Base-by-base conservation (phyloP, 1,140 invertebrate species). In the Drosophila nigromelanica region DNA sequence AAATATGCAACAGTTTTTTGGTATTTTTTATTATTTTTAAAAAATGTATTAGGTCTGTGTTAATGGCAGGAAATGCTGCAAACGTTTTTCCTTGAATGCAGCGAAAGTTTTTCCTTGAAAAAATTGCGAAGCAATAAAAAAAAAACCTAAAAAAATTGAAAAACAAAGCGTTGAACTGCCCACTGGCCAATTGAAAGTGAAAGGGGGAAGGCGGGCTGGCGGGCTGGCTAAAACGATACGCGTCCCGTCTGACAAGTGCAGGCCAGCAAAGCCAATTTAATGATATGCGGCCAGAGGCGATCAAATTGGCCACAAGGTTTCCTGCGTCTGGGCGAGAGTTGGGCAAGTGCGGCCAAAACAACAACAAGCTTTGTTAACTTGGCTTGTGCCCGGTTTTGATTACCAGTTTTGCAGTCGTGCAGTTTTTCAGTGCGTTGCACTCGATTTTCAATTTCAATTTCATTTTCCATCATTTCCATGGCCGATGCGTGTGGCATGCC, bases 51-150 rank as follows among this genome's bases (percentile, higher is more conserved):
- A 61, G 66, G 66, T 68, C 74, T 79, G 80, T 52, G 71, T 73
- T 79, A 79, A 83, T 85, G 62, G 40, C 76, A 85, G 80, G 80
- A 83, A 83, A 61, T 83, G 63, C 66, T 27, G 24, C 39, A 30
- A 60, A 39, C 8, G 14, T 21, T 15, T 18, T 45, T 45, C 15
- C 42, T 82, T 60, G 80, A 67, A 73, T 73, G 67, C 63, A 61
- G 80, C 63, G 80, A 83, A 83, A 83, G 80, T 83, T 80, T 80
- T 83, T 83, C 80, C 80, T 69, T 69, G 67, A 76, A 76, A 78
- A 79, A 80, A 80, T 60, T 70, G 70, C 70, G 56, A 63, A 60
- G 51, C 45, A 52, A 47, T 24, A 1, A 14, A 15, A 40, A 62
- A 27, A 62, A 50, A 61, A 42, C 37, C 56, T 51, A 60, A 47